Evolutionary conservation across 2,888 invertebrate genomes (phyloP), one percentile per base, ranked within the genome.

Genomic region (Congeria kusceri): DNA sequence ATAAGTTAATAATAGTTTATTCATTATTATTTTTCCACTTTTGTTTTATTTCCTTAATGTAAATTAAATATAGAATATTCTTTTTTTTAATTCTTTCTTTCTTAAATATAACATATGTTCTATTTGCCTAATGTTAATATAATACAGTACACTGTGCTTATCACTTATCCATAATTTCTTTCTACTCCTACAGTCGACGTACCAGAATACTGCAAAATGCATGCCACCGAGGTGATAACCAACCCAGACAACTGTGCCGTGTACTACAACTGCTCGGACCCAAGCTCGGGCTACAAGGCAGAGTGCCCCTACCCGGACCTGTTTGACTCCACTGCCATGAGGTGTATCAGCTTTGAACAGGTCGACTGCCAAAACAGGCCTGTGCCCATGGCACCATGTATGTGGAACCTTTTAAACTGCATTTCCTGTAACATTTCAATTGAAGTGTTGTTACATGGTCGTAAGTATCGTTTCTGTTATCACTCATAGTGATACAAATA

Each of bases 311-410:
- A 86, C 32, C 86, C 86, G 11, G 82, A 86, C 46, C 68, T 87
- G 27, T 86, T 79, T 72, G 85, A 86, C 46, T 25, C 44, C 1
- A 72, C 62, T 11, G 49, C 64, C 32, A 63, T 64, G 63, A 39
- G 47, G 15, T 80, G 80, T 39, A 39, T 25, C 28, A 64, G 71
- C 47, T 80, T 80, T 44, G 57, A 62, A 1, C 53, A 75, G 29
- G 85, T 85, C 5, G 28, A 53, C 7, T 87, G 87, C 74, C 47
- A 67, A 29, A 53, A 29, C 13, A 73, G 86, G 66, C 83, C 78
- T n/a, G 86, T 84, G 59, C 81, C 84, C 3, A 75, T 77, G 68
- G 78, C 83, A 4, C 87, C 86, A 28, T 87, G 87, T 87, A 78
- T 75, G 81, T 77, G 39, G n/a, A 23, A 18, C 23, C 44, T 5